These are phyloP conservation scores for Cerastis rubricosa DNA, from an alignment of 2,888 invertebrate species.

Conservation along the genomic window DNA sequence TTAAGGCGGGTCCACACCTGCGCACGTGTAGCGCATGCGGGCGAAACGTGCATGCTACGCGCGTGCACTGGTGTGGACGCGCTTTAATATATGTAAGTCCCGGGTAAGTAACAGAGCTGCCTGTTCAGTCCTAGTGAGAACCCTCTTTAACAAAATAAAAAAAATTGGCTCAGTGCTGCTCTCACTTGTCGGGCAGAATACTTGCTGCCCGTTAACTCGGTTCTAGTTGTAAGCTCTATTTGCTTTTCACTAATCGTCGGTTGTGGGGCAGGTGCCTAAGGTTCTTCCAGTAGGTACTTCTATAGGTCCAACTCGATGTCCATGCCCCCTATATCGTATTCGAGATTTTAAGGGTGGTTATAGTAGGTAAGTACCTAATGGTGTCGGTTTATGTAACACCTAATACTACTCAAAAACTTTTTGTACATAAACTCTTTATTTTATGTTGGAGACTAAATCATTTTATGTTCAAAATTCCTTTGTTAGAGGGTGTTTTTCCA, in stretches of 20 bases:
- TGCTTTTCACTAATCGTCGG: not conserved
- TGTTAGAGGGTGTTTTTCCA: not conserved
- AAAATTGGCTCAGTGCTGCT: not conserved
- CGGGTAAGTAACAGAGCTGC: not conserved
- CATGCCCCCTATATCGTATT: not conserved
- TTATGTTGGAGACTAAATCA: not conserved
- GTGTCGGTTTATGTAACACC: constrained; percentile 16
- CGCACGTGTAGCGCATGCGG: not conserved
- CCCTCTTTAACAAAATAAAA: no score
- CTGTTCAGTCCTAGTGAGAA: not conserved
- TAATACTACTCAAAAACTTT: not conserved
- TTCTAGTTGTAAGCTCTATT: not conserved
- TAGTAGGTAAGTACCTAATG: constrained; percentile 9
- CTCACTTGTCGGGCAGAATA: not conserved
- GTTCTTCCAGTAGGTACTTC: not conserved
- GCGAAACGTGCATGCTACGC: not conserved
- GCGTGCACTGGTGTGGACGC: not conserved
- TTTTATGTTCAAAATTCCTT: not conserved
- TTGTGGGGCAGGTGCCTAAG: not conserved
- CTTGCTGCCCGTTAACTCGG: not conserved
- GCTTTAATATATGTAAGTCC: constrained; percentile 1
- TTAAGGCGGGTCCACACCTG: not conserved
- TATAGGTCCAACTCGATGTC: not conserved
- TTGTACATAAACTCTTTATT: not conserved
- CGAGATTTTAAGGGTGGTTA: not conserved